Conservation (phyloP, 2,797 vertebrate genomes). For the Oreortyx pictus region DNA sequence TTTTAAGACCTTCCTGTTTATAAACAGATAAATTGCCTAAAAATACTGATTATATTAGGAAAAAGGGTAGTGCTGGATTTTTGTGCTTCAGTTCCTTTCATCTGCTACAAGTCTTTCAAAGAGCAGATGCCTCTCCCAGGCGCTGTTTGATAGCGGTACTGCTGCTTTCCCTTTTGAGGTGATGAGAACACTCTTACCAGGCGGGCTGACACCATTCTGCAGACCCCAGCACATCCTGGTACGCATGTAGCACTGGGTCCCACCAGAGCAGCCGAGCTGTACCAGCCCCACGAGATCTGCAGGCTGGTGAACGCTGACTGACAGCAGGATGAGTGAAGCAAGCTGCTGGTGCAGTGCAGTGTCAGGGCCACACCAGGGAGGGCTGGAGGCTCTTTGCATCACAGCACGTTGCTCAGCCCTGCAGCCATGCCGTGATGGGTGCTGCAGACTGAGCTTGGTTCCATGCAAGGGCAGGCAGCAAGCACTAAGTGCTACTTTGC, state of each 20-base stretch:
- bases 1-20: constrained; percentile 67
- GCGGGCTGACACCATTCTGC: not conserved
- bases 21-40: constrained; percentile 66
- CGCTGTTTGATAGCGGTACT: not conserved
- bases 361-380: not conserved
- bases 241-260: rapidly evolving
- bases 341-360: not conserved
- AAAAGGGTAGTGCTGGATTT: constrained; percentile 26
- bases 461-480: not conserved
- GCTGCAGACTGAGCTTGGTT: not conserved
- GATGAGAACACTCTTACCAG: not conserved
- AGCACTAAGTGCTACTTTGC: rapidly evolving
- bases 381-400: not conserved
- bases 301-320: not conserved
- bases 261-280: rapidly evolving
- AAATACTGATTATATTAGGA: constrained; percentile 58
- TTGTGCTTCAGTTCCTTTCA: constrained; percentile 54
- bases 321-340: not conserved
- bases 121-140: constrained; percentile 56
- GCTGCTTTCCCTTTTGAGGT: not conserved
- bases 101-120: constrained; percentile 42
- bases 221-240: not conserved
- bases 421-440: not conserved
- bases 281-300: rapidly evolving
- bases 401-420: rapidly evolving